Percentiles rank a stretch among this genome's conserved stretches.
These are phyloP conservation scores for Cephalotes varians DNA, from an alignment of 2,888 invertebrate species.

Conservation along the genomic window DNA sequence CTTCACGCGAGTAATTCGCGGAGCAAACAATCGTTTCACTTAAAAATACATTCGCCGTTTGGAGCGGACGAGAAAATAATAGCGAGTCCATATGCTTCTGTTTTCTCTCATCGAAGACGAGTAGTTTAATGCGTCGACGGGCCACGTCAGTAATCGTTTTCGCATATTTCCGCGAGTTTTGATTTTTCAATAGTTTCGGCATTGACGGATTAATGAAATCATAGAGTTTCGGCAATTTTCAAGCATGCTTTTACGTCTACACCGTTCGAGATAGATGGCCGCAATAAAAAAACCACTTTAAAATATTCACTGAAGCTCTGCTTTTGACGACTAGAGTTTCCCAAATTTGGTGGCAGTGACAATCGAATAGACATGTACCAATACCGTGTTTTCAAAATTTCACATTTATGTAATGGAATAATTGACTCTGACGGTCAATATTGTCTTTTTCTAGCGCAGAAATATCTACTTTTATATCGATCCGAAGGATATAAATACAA, in stretches of 20 bases:
- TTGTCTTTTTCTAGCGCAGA: not conserved
- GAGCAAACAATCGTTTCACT: conserved; percentile 35
- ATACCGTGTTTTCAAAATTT: conserved; percentile 4
- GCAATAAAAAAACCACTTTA: conserved; percentile 12
- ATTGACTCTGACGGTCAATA: not conserved
- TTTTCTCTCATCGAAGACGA: not conserved
- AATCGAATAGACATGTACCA: not conserved
- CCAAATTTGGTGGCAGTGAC: conserved; percentile 27
- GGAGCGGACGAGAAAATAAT: conserved; percentile 36
- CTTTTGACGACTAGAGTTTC: conserved; percentile 21
- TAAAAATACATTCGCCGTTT: conserved; percentile 36
- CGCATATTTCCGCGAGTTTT: conserved; percentile 12
- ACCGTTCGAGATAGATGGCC: conserved; percentile 1
- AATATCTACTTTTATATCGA: conserved; percentile 11
- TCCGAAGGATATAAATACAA: not conserved
- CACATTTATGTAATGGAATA: conserved; percentile 19
- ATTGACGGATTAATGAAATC: conserved; percentile 32
- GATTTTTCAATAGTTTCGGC: conserved; percentile 6
- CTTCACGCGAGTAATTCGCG: conserved; percentile 45
- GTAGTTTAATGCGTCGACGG: conserved; percentile 1
- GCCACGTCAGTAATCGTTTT: conserved; percentile 2
- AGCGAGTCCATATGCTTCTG: not conserved
- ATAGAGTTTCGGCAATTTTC: conserved; percentile 8
- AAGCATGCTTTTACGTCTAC: conserved; percentile 23
- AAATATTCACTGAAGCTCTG: not conserved